Conservation (phyloP, 2,797 vertebrate genomes). For the Phrynocephalus vlangalii region DNA sequence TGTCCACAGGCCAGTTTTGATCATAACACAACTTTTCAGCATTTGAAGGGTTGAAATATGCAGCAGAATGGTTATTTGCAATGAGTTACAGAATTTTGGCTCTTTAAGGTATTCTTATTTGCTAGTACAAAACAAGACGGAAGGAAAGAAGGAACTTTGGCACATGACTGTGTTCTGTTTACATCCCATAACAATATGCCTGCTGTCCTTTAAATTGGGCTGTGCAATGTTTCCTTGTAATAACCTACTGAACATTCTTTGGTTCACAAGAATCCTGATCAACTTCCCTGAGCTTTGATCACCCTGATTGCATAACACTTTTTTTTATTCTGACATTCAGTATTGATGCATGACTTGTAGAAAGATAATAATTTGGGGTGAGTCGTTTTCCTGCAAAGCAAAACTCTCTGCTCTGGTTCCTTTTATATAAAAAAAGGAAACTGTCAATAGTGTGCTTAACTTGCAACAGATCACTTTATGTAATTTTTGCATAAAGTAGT, state of each 20-base stretch:
- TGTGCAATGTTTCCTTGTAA: constrained; percentile 47
- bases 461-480: not conserved
- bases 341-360: not conserved
- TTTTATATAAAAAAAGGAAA: not conserved
- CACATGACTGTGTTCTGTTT: not conserved
- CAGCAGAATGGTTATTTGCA: not conserved
- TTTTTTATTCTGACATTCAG: not conserved
- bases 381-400: not conserved
- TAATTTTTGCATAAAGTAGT: not conserved
- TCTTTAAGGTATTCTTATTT: not conserved
- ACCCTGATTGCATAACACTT: accelerated
- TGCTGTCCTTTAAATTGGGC: constrained; percentile 38
- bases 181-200: not conserved
- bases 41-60: not conserved
- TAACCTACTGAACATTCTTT: constrained; percentile 20
- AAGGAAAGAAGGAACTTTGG: not conserved
- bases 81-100: not conserved
- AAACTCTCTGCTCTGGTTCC: not conserved
- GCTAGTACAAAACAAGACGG: not conserved
- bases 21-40: not conserved
- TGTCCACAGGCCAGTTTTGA: not conserved
- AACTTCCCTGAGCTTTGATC: constrained; percentile 31
- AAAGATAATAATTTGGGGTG: not conserved
- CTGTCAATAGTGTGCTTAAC: constrained; percentile 16
- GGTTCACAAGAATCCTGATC: constrained; percentile 24